Percentiles rank a stretch among this genome's conserved stretches.
phyloP scores from a whole-genome alignment of 2,888 invertebrate genomes.

The Ceraclea dissimilis region DNA sequence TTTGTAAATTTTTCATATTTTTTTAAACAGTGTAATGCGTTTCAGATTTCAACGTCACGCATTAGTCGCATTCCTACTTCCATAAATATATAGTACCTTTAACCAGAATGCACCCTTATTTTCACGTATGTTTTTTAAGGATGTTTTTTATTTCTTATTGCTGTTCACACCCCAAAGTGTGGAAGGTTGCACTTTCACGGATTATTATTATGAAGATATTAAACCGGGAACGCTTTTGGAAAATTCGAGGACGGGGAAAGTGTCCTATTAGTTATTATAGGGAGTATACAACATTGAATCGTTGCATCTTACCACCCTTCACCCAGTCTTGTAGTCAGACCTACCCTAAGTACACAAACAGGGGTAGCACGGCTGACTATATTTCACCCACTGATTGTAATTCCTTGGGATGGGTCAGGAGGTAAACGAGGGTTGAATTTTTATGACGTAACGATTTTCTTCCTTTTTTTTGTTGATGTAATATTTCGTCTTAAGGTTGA shows the following conservation, averaged over 20 bases:
- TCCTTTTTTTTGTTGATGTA: neutral
- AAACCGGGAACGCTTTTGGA: no score
- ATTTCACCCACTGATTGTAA: neutral
- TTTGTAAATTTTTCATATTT: no score
- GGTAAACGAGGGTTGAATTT: neutral
- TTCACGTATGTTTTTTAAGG: neutral
- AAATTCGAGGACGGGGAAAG: neutral
- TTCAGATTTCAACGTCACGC: no score
- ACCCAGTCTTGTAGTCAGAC: conserved; percentile 18
- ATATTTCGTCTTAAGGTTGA: neutral
- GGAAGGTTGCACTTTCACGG: neutral
- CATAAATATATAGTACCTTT: no score
- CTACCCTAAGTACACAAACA: conserved; percentile 19
- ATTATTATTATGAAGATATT: neutral
- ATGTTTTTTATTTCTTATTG: neutral
- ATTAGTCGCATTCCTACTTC: no score
- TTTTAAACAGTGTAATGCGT: no score
- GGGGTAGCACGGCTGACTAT: conserved; percentile 5
- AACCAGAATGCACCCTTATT: no score
- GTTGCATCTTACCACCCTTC: conserved; percentile 9
- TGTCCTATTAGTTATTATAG: neutral
- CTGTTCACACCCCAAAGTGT: neutral
- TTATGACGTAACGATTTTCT: neutral
- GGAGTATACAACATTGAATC: neutral
- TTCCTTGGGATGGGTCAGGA: neutral